Evolutionary conservation across 2,888 invertebrate genomes (phyloP), one percentile per base, ranked within the genome.

Genomic region (Acronicta alni): DNA sequence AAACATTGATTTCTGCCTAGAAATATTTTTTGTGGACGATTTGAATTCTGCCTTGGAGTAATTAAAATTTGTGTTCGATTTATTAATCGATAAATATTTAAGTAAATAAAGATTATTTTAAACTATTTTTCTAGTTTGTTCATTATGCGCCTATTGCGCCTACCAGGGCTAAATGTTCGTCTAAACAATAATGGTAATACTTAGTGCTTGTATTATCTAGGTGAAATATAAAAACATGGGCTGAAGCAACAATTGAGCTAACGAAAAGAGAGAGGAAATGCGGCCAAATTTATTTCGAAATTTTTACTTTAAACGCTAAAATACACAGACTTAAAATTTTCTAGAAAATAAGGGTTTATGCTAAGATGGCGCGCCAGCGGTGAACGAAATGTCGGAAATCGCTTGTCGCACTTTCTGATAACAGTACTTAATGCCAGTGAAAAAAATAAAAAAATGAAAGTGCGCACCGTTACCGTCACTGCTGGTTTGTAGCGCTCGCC

Each of bases 381-480:
- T 3, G 10, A 12, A 30, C 3, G 30, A 26, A 43, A 62, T 53
- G 18, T 5, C 18, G 39, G 35, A 46, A 41, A 62, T 3, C 2
- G 32, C 16, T 47, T 35, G 9, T 16, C 8, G 20, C 16, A 14
- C 30, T 17, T 38, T 51, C 41, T 51, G 23, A 32, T 43, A 26
- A 35, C 10, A 6, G 26, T 20, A 17, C 14, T 20, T 10, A 20
- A 20, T 14, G 14, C 18, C 20, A 41, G 18, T 18, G 18, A 20
- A 7, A 18, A 14, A 20, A 41, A 41, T 20, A 41, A n/a, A 41
- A 18, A 41, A 20, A 14, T 4, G 18, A 14, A 41, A 20, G 7
- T 12, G 6, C 41, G n/a, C 16, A 7, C n/a, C 35, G 35, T 35
- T 35, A n/a, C n/a, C n/a, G n/a, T 35, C n/a, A 35, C 35, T 32